Conservation (phyloP, 1,140 invertebrate species). For the Phthorimaea operculella region DNA sequence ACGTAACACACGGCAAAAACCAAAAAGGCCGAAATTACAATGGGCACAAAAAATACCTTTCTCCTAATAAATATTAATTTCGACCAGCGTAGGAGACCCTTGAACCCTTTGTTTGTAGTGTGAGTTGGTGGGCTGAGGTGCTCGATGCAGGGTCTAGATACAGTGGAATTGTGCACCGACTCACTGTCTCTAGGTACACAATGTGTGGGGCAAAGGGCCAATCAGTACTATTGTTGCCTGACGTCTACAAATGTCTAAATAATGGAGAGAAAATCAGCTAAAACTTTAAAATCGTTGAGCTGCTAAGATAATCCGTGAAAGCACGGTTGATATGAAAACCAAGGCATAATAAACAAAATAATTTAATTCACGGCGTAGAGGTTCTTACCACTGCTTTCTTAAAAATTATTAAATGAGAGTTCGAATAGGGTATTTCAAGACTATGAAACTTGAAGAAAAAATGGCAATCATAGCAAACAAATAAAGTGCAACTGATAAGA, state of each 20-base stretch:
- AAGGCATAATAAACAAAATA: too few relatives aligned
- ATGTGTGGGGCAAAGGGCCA: conserved; percentile 28
- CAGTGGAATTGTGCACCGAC: not conserved
- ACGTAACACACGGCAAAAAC: conserved; percentile 3
- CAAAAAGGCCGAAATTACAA: conserved; percentile 31
- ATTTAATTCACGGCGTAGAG: too few relatives aligned
- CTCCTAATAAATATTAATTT: conserved; percentile 51
- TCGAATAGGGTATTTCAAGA: too few relatives aligned
- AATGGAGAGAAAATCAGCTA: conserved; percentile 33
- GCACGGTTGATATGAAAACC: not conserved
- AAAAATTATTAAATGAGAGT: too few relatives aligned
- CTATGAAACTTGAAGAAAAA: too few relatives aligned
- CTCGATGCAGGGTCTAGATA: not conserved
- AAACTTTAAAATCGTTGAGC: conserved; percentile 14
- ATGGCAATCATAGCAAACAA: too few relatives aligned
- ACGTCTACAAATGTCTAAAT: conserved; percentile 51
- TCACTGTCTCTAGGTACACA: conserved; percentile 7
- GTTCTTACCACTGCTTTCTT: too few relatives aligned
- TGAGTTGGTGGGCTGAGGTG: not conserved
- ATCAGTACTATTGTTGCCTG: conserved; percentile 47
- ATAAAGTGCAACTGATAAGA: too few relatives aligned
- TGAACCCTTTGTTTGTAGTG: not conserved
- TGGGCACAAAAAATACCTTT: conserved; percentile 35
- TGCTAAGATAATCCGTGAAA: conserved; percentile 16
- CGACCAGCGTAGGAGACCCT: conserved; percentile 17